Evolutionary conservation across 1,140 invertebrate species (phyloP).

Genomic region (Philopotamus ludificatus): DNA sequence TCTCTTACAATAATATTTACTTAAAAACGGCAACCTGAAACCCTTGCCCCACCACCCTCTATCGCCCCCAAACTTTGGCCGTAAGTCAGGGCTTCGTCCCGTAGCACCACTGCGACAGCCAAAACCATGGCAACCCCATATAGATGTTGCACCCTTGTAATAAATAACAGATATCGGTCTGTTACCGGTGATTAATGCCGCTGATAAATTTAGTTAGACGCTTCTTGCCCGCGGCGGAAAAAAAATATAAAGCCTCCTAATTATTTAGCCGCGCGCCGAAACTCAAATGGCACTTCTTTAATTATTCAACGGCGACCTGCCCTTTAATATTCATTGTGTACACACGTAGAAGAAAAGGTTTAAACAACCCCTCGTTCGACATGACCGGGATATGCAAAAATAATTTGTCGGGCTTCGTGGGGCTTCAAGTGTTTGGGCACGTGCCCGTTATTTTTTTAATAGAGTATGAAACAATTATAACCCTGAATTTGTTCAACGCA

Average conservation of each 20-base stretch:
- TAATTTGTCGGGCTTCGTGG: neutral
- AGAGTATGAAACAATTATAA: too few species aligned
- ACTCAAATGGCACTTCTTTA: neutral
- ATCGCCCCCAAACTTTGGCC: neutral
- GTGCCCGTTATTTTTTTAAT: too few species aligned
- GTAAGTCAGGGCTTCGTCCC: constrained; percentile 5
- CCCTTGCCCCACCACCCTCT: neutral
- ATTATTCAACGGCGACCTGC: neutral
- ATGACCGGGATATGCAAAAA: neutral
- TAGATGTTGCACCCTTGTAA: constrained; percentile 11
- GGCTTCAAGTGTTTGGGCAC: neutral
- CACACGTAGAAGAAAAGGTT: neutral
- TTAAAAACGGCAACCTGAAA: neutral
- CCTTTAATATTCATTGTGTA: neutral
- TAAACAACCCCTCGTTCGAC: neutral
- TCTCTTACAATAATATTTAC: neutral
- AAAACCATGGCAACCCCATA: neutral
- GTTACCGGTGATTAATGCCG: constrained; percentile 38
- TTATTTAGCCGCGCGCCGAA: neutral
- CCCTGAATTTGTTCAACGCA: too few species aligned
- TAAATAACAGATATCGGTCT: constrained; percentile 38
- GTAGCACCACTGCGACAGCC: neutral
- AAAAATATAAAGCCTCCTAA: neutral
- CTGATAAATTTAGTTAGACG: constrained; percentile 40
- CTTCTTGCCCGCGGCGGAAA: constrained; percentile 26